phyloP scores from a whole-genome alignment of 1,140 invertebrate species.

The Drosophila pallidifrons region DNA sequence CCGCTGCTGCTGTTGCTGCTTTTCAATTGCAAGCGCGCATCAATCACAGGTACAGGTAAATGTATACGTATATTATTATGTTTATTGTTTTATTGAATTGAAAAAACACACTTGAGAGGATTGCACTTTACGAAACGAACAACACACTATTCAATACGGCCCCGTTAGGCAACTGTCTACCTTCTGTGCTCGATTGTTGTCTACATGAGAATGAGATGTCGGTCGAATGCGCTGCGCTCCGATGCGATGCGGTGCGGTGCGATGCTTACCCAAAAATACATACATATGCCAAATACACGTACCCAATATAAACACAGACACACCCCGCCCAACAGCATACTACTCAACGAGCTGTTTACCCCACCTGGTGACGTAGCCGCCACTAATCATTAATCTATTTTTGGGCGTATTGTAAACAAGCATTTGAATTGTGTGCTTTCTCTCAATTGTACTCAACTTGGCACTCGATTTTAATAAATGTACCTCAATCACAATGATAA shows the following conservation, averaged over 20 bases:
- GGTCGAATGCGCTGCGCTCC: slow-evolving; percentile 65
- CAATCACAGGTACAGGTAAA: slow-evolving; percentile 54
- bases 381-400: slow-evolving; percentile 80
- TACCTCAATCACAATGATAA: slow-evolving; percentile 37
- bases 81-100: slow-evolving; percentile 15
- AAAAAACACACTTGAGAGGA: slow-evolving; percentile 35
- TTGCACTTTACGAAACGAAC: slow-evolving; percentile 29
- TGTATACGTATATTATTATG: slow-evolving; percentile 21
- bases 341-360: slow-evolving; percentile 26
- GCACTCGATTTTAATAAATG: slow-evolving; percentile 9
- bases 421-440: slow-evolving; percentile 61
- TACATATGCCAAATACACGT: slow-evolving; percentile 38
- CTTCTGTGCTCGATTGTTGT: slow-evolving; percentile 68
- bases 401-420: slow-evolving; percentile 67
- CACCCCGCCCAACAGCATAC: slow-evolving; percentile 28
- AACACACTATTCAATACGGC: slow-evolving; percentile 15
- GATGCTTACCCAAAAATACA: slow-evolving; percentile 59
- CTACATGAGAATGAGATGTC: slow-evolving; percentile 67
- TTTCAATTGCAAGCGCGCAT: slow-evolving; percentile 12
- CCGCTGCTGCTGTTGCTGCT: slow-evolving; percentile 51
- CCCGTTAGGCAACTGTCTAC: slow-evolving; percentile 52
- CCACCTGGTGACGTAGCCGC: slow-evolving; percentile 78
- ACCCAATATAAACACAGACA: slow-evolving; percentile 49
- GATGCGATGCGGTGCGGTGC: slow-evolving; percentile 43
- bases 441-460: slow-evolving; percentile 63